Base-by-base conservation (phyloP, 37 sponge, comb jelly and placozoan species). In the Ianthella basta region DNA sequence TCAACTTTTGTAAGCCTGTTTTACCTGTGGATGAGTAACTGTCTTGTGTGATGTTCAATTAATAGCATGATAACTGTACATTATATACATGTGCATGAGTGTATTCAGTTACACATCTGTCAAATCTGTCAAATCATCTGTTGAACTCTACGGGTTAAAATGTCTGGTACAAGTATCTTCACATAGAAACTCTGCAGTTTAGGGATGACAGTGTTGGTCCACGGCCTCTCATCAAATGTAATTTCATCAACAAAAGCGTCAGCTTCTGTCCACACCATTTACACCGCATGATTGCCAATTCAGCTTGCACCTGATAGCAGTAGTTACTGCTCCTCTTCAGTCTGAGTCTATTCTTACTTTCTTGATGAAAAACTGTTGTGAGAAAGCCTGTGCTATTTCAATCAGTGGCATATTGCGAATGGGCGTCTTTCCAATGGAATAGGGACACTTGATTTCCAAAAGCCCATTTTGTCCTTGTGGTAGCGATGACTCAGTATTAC, bases 371-470 rank as follows among this genome's bases (percentile, higher is more conserved):
- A 79, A 79, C 29, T 56, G 80, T 13, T 79, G 24, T 1, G 72
- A 33, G 72, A 14, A 70, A 34, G 35, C 15, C 6, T 10, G 29
- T 79, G 25, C 38, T 33, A 82, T 82, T 29, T 59, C 64, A 4
- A 29, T 61, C 34, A 35, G 82, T 25, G 36, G 20, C 72, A 29
- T 12, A 35, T 70, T 70, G 72, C 15, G 12, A 5, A 70, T 33
- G 20, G 36, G 72, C 34, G 2, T 34, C 32, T 70, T 70, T 33
- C 15, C 72, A 70, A 70, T 70, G 5, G 72, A 70, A 70, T 82
- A 82, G 10, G 82, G 82, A 35, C 61, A 82, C 30, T 82, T 82
- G 1, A 82, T 59, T 60, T 82, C 82, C 39, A 82, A 38, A 61
- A 82, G 15, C 16, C 82, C 82, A n/a, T n/a, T 33, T 32, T n/a